Base-by-base conservation (phyloP, 2,797 vertebrate species). In the Melanotaenia trifasciata region DNA sequence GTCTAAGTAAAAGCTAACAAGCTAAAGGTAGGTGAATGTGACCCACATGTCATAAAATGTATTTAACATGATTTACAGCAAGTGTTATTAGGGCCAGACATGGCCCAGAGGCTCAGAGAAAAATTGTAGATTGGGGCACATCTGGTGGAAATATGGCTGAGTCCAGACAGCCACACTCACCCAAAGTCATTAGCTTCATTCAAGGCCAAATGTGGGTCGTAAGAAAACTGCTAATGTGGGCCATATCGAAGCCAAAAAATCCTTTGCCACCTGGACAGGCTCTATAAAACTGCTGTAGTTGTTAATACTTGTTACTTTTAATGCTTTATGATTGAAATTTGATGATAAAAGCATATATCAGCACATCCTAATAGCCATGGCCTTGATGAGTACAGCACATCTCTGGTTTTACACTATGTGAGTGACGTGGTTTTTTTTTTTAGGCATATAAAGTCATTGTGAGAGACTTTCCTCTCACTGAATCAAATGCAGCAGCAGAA, bases 401-500 rank as follows among this genome's bases (percentile, higher is more conserved):
- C 7, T 54, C 26, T 60, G 3, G 10, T 61, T 50, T 38, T 18
- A 14, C 54, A 30, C n/a, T 38, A 14, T 11, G 9, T 32, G 56
- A 58, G 33, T 35, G 60, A 70, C 64, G 28, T 22, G 20, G 5
- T 57, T 58, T 35, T 76, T 74, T 66, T 64, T 73, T 14, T 2
- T 2, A 69, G n/a, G 10, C 20, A 50, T 30, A 32, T 32, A 57
- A 66, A 58, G 43, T 61, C 50, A 62, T 36, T 5, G 24, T 32
- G 28, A 68, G 59, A 74, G 53, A 76, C 54, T 5, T 22, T 35
- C 50, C 24, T 68, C 57, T 20, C 13, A 28, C 47, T 11, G 61
- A 64, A 85, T 81, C 64, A 84, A 67, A 84, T 47, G 28, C 62
- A 68, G 58, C 64, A 26, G 47, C 11, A 59, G 30, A 77, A 79